Conservation (phyloP, 2,797 vertebrate genomes). For the Luscinia megarhynchos region DNA sequence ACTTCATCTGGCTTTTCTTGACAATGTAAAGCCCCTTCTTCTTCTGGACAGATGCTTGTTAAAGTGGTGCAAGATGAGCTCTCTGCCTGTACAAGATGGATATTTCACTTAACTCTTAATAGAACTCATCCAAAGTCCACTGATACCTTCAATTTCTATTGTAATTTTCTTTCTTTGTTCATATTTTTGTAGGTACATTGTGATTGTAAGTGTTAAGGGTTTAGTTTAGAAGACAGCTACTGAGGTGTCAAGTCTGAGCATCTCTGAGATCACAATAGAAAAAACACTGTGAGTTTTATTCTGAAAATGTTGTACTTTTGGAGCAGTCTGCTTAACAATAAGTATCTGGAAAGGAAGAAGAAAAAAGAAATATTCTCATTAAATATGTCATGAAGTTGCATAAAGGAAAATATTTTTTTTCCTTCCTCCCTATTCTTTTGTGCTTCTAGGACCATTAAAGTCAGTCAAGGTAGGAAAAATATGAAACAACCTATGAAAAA, state of each 20-base stretch:
- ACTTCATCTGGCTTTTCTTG: background rate
- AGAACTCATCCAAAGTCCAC: background rate
- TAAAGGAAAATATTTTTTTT: background rate
- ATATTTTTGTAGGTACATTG: background rate
- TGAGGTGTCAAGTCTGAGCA: background rate
- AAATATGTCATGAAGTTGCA: background rate
- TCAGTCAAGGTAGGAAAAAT: background rate
- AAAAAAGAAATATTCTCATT: background rate
- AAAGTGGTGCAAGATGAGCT: background rate
- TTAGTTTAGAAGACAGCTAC: background rate
- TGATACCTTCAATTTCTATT: background rate
- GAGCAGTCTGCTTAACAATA: background rate
- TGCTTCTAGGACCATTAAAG: background rate
- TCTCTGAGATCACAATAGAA: background rate
- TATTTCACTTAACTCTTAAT: background rate
- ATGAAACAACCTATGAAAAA: background rate
- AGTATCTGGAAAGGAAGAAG: background rate
- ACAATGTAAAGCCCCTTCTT: background rate
- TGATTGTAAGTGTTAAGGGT: background rate
- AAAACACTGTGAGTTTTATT: background rate
- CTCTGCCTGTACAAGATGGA: background rate
- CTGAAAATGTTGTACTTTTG: background rate
- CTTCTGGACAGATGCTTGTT: background rate
- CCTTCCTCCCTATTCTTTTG: background rate
- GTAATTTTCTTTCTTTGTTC: background rate